phyloP scores from a whole-genome alignment of 2,888 invertebrate species.

The Macrosoma leucophasiata region DNA sequence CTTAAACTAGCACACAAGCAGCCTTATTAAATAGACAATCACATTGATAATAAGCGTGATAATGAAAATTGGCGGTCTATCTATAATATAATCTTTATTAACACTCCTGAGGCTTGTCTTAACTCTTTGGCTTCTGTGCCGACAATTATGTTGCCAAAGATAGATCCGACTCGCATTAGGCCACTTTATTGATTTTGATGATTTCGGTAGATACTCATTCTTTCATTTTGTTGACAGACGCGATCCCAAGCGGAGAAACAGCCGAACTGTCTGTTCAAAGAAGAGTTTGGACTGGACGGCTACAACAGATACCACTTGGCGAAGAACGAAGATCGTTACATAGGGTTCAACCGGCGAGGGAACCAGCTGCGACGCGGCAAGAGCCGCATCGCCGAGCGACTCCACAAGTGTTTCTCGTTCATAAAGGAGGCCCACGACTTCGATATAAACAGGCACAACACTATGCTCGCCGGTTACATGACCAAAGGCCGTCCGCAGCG shows the following conservation, averaged over 20 bases:
- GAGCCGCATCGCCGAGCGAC: constrained; percentile 53
- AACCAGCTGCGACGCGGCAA: constrained; percentile 68
- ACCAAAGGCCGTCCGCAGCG: constrained; percentile 64
- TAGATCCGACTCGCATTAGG: too few species aligned
- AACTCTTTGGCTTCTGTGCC: too few species aligned
- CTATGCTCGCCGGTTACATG: constrained; percentile 64
- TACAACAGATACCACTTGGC: constrained; percentile 79
- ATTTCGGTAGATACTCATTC: too few species aligned
- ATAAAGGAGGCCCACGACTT: constrained; percentile 78
- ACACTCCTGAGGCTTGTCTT: too few species aligned
- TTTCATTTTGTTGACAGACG: constrained; percentile 50
- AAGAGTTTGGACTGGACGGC: constrained; percentile 77
- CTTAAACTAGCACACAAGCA: too few species aligned
- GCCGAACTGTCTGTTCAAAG: constrained; percentile 78
- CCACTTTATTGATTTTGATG: too few species aligned
- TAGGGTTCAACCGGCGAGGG: constrained; percentile 79
- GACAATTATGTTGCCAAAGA: too few species aligned
- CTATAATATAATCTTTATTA: too few species aligned
- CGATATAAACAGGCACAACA: constrained; percentile 78
- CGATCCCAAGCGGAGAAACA: constrained; percentile 76
- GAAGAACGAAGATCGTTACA: constrained; percentile 75
- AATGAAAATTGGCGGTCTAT: too few species aligned
- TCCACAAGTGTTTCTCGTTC: constrained; percentile 78
- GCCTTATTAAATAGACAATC: too few species aligned
- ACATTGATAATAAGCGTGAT: too few species aligned